Percentiles rank a stretch among this genome's conserved stretches.
Evolutionary conservation across 2,888 invertebrate species (phyloP).

Genomic region (Drosophila hamatofila): DNA sequence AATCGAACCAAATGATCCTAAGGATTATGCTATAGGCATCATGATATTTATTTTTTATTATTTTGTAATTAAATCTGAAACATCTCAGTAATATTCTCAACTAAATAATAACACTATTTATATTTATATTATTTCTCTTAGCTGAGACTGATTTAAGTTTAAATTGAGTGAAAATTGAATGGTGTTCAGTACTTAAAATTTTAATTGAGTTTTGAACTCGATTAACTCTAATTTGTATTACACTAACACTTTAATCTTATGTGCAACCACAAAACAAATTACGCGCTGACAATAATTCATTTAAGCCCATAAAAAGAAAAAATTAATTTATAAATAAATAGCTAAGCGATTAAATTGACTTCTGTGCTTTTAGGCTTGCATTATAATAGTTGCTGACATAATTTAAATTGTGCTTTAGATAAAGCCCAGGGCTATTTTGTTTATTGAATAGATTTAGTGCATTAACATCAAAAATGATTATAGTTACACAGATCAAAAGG

Average conservation of each 20-base stretch:
- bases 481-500: no score
- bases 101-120: background rate
- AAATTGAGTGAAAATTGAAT: background rate
- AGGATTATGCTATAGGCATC: no score
- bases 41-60: no score
- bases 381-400: background rate
- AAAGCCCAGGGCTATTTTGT: background rate
- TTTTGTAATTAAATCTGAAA: background rate
- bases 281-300: background rate
- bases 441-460: background rate
- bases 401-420: background rate
- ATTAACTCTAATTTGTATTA: background rate
- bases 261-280: background rate
- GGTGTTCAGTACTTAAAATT: background rate
- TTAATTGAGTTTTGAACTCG: background rate
- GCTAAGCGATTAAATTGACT: background rate
- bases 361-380: background rate
- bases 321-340: background rate
- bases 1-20: no score
- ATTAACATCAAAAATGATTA: background rate
- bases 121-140: background rate
- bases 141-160: background rate
- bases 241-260: slow-evolving; percentile 1
- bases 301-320: background rate
- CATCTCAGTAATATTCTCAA: background rate